These are phyloP conservation scores for Clupea harengus DNA, from an alignment of 2,113 vertebrate species.

Conservation along the genomic window DNA sequence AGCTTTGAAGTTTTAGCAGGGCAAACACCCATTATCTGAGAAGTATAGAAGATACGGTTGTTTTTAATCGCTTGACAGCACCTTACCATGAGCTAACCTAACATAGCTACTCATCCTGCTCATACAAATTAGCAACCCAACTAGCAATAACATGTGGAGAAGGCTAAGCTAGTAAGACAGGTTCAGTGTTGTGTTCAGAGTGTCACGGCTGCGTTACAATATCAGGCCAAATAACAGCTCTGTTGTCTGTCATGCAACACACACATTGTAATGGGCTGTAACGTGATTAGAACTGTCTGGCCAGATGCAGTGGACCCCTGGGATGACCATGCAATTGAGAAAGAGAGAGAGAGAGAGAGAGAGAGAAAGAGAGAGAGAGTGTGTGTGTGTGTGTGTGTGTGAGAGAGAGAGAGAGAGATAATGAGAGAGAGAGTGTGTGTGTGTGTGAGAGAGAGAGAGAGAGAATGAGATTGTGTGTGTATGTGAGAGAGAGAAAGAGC, in stretches of 20 bases:
- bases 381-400: background rate
- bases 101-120: background rate
- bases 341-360: background rate
- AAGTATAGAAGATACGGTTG: background rate
- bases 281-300: background rate
- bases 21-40: background rate
- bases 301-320: background rate
- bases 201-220: background rate
- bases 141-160: too few species aligned
- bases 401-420: slow-evolving; percentile 12
- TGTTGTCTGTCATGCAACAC: background rate
- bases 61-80: background rate
- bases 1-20: background rate
- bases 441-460: background rate
- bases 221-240: background rate
- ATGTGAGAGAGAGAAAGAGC: too few species aligned
- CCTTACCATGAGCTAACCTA: too few species aligned
- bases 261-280: background rate
- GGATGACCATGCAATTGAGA: background rate
- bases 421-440: background rate
- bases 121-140: too few species aligned
- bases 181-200: background rate
- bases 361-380: background rate
- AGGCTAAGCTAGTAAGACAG: background rate
- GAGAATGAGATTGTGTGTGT: background rate